Conservation (phyloP, 2,113 vertebrate genomes). For the Anguilla rostrata region DNA sequence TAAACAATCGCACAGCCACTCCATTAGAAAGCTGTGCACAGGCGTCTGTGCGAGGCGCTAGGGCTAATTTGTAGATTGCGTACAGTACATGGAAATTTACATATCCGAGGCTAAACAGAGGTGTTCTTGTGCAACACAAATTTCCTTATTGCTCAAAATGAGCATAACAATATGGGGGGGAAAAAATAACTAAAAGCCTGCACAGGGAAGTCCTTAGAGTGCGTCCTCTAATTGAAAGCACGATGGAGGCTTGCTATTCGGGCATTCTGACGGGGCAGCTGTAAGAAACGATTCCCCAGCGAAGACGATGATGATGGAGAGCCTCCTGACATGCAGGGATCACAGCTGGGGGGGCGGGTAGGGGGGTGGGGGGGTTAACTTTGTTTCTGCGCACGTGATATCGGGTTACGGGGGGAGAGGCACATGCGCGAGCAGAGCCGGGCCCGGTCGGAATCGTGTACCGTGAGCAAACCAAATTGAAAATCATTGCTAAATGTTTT, state of each 20-base stretch:
- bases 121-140: neutral
- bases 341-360: slow-evolving; percentile 64
- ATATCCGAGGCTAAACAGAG: slow-evolving; percentile 17
- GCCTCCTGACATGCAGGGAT: slow-evolving; percentile 52
- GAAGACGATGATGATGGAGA: slow-evolving; percentile 56
- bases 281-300: slow-evolving; percentile 53
- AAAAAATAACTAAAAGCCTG: neutral
- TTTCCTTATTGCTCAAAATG: neutral
- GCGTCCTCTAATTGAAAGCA: neutral
- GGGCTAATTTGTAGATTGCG: slow-evolving; percentile 26
- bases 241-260: neutral
- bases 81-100: slow-evolving; percentile 9
- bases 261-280: slow-evolving; percentile 64
- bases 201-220: neutral
- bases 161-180: neutral
- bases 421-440: slow-evolving; percentile 51
- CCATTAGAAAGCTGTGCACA: slow-evolving; percentile 3
- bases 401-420: slow-evolving; percentile 47
- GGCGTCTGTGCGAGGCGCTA: neutral
- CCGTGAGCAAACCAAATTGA: slow-evolving; percentile 64
- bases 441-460: slow-evolving; percentile 54
- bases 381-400: slow-evolving; percentile 57
- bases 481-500: slow-evolving; percentile 62
- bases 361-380: slow-evolving; percentile 53
- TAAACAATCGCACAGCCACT: slow-evolving; percentile 53